Conservation (phyloP, 2,797 vertebrate species). For the Crypturellus tataupa region DNA sequence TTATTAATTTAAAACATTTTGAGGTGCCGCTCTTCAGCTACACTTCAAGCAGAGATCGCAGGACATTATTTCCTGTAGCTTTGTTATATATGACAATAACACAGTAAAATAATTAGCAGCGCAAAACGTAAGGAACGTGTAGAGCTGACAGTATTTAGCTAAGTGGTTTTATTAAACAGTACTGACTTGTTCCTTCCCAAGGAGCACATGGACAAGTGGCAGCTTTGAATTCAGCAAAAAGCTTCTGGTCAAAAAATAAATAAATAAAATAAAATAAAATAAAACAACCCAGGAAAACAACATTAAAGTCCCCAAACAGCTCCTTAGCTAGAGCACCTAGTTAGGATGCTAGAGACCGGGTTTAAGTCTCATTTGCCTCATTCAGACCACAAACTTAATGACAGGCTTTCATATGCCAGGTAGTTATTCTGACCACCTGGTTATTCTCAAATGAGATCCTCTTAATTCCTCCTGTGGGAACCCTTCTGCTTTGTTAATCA, state of each 20-base stretch:
- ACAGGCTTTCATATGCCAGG: accelerated
- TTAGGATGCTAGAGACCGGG: neutral
- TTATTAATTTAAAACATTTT: too few species aligned
- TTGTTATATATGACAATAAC: neutral
- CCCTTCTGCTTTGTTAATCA: neutral
- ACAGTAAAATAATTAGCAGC: neutral
- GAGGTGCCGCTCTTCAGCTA: neutral
- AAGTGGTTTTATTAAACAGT: neutral
- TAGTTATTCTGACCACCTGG: neutral
- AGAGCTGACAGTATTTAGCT: neutral
- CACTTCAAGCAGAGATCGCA: neutral
- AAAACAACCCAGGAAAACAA: neutral
- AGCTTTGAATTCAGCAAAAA: neutral
- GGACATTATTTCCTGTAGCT: neutral
- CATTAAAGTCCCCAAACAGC: neutral
- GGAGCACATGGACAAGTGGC: accelerated
- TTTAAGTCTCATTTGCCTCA: neutral
- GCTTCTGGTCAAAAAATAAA: neutral
- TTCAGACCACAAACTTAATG: neutral
- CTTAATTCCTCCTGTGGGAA: neutral
- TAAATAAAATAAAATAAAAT: neutral
- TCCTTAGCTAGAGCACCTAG: neutral
- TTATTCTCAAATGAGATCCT: neutral
- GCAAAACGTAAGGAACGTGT: neutral
- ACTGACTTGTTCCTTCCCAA: neutral